A percentile compares a stretch with the other conserved stretches of the same genome.
Evolutionary conservation across 1,140 invertebrate genomes (phyloP).

Genomic region (Lanistes nyassanus): DNA sequence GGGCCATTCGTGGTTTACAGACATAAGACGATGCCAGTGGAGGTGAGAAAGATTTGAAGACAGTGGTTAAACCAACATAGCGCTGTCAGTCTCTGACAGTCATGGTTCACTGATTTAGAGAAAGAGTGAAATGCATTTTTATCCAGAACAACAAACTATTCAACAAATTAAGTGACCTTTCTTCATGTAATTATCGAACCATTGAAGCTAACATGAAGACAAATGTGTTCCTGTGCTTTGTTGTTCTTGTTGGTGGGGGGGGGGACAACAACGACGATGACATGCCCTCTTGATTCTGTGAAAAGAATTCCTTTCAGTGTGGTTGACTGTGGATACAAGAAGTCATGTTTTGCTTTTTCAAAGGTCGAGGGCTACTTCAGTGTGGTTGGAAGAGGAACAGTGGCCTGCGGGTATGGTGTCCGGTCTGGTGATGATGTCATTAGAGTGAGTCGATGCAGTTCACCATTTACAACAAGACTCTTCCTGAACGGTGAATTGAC

Average conservation of each 20-base stretch:
- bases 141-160: too few species aligned
- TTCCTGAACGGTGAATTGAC: conserved; percentile 45
- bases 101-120: background rate
- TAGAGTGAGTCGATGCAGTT: conserved; percentile 44
- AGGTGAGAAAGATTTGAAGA: conserved; percentile 34
- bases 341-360: background rate
- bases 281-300: too few species aligned
- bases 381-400: conserved; percentile 34
- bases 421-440: conserved; percentile 54
- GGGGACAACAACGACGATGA: too few species aligned
- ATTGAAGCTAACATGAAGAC: too few species aligned
- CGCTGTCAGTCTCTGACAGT: too few species aligned
- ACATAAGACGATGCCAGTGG: conserved; percentile 34
- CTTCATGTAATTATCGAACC: too few species aligned
- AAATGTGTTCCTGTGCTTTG: too few species aligned
- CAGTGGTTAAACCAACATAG: too few species aligned
- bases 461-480: conserved; percentile 37
- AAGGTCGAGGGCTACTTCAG: conserved; percentile 43
- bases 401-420: conserved; percentile 50
- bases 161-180: too few species aligned
- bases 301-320: too few species aligned
- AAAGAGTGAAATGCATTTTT: too few species aligned
- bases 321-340: background rate
- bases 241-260: too few species aligned
- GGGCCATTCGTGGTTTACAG: conserved; percentile 53